A percentile compares a stretch with the other conserved stretches of the same genome.
These are phyloP conservation scores for Drosophila aldrichi DNA, from an alignment of 2,888 invertebrate species.

Conservation along the genomic window DNA sequence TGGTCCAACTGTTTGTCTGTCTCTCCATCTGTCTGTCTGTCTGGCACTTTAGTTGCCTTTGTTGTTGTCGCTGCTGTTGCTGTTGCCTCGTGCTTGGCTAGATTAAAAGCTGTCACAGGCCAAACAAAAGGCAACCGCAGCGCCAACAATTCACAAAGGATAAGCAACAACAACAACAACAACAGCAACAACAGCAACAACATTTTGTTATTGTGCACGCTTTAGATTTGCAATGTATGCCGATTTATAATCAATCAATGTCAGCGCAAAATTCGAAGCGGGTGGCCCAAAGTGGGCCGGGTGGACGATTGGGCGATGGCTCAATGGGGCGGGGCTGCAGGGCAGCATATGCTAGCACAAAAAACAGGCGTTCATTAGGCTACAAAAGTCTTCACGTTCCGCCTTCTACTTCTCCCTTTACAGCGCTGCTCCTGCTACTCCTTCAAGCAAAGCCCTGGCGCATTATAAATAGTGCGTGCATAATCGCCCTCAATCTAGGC, in stretches of 20 bases:
- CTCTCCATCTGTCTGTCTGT: conserved; percentile 3
- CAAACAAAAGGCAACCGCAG: conserved; percentile 80
- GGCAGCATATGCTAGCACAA: conserved; percentile 66
- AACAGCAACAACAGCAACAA: conserved; percentile 20
- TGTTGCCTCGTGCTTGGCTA: conserved; percentile 71
- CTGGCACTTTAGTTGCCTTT: conserved; percentile 62
- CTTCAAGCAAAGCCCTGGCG: conserved; percentile 33
- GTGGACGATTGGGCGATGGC: conserved; percentile 4
- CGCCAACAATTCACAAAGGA: conserved; percentile 66
- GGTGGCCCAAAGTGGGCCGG: conserved; percentile 35
- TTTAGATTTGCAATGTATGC: conserved; percentile 83
- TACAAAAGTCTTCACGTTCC: conserved; percentile 63
- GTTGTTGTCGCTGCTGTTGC: conserved; percentile 36
- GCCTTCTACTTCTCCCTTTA: neutral
- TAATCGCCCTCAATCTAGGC: conserved; percentile 80
- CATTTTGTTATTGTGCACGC: conserved; percentile 74
- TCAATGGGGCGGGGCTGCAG: conserved; percentile 13
- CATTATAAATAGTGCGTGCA: conserved; percentile 80
- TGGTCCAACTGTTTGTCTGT: conserved; percentile 5
- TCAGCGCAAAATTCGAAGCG: conserved; percentile 77
- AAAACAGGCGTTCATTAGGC: conserved; percentile 70
- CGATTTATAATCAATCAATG: conserved; percentile 85
- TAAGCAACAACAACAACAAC: conserved; percentile 53
- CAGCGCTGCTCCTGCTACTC: neutral
- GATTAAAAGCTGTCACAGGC: conserved; percentile 81